A percentile compares a stretch with the other conserved stretches of the same genome.
phyloP scores from a whole-genome alignment of 1,140 invertebrate species.

The Magallana ariakensis region DNA sequence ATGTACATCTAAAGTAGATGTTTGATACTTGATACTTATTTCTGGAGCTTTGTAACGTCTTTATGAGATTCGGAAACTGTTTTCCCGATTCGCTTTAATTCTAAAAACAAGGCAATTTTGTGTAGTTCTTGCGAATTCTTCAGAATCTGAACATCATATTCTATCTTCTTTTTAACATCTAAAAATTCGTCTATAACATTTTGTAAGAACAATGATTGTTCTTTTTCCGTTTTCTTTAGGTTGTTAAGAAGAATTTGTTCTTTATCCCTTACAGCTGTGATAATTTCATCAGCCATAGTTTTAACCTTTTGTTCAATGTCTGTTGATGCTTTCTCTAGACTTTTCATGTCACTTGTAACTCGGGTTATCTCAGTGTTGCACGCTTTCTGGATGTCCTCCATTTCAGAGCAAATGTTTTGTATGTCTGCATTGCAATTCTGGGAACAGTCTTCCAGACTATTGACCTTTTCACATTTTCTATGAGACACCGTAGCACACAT shows the following conservation, averaged over 20 bases:
- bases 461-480: constrained; percentile 47
- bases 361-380: neutral
- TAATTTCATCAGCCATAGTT: neutral
- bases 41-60: neutral
- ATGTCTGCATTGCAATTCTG: neutral
- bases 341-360: neutral
- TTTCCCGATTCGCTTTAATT: neutral
- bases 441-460: constrained; percentile 15
- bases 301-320: neutral
- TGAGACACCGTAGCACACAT: constrained; percentile 40
- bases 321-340: neutral
- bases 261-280: neutral
- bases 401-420: neutral
- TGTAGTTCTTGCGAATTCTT: neutral
- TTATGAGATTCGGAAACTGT: neutral
- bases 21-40: neutral
- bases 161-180: neutral
- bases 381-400: neutral
- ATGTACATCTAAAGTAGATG: neutral
- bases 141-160: neutral
- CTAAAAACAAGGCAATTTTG: neutral
- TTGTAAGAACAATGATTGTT: neutral
- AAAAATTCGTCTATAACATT: neutral
- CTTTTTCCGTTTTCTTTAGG: neutral
- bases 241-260: neutral